Conservation (phyloP, 2,888 invertebrate species). For the Drosophila tanythrix region DNA sequence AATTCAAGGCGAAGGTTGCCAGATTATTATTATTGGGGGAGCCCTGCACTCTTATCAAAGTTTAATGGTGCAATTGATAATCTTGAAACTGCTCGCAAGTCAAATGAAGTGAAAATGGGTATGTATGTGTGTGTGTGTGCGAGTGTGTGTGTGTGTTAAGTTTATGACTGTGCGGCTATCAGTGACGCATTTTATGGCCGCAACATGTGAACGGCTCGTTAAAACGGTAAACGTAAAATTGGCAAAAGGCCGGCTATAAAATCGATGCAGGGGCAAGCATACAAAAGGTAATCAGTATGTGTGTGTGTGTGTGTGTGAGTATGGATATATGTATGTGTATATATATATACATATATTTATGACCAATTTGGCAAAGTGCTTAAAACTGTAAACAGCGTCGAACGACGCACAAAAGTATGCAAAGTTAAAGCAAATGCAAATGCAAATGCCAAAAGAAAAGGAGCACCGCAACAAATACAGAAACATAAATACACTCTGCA, state of each 20-base stretch:
- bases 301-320: slow-evolving; percentile 1
- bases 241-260: slow-evolving; percentile 65
- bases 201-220: slow-evolving; percentile 64
- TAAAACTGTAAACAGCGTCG: slow-evolving; percentile 69
- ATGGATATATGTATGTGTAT: slow-evolving; percentile 7
- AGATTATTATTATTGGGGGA: slow-evolving; percentile 7
- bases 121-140: slow-evolving; percentile 14
- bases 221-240: slow-evolving; percentile 66
- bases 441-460: slow-evolving; percentile 40
- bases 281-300: slow-evolving; percentile 22
- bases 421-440: slow-evolving; percentile 59
- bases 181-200: slow-evolving; percentile 52
- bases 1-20: slow-evolving; percentile 8
- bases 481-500: slow-evolving; percentile 1
- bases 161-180: slow-evolving; percentile 54
- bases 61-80: slow-evolving; percentile 71
- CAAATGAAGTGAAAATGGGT: slow-evolving; percentile 70
- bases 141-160: slow-evolving; percentile 28
- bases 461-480: slow-evolving; percentile 22
- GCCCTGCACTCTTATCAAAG: slow-evolving; percentile 49
- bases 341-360: slow-evolving; percentile 58
- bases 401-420: slow-evolving; percentile 63
- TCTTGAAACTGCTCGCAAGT: slow-evolving; percentile 58
- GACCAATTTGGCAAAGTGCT: slow-evolving; percentile 76
- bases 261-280: slow-evolving; percentile 63